Conservation (phyloP, 2,888 invertebrate genomes). For the Clanis bilineata region DNA sequence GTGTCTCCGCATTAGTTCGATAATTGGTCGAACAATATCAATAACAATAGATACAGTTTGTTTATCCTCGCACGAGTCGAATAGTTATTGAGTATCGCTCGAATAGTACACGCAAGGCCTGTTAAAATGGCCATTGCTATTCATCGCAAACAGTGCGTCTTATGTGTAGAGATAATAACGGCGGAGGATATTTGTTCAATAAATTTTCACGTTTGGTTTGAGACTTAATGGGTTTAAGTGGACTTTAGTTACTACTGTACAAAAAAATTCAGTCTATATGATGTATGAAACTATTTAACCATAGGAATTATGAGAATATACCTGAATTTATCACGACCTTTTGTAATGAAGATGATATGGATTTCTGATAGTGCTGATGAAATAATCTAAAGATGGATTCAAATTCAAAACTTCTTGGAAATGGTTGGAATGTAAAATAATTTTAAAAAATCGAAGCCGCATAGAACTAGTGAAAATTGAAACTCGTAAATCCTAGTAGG, state of each 20-base stretch:
- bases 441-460: too few relatives aligned
- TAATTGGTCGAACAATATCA: background rate
- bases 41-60: background rate
- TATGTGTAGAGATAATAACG: background rate
- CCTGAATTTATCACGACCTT: background rate
- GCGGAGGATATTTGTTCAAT: background rate
- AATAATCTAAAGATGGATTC: too few relatives aligned
- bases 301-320: background rate
- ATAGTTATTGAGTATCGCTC: background rate
- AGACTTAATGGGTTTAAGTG: background rate
- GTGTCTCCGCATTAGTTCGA: background rate
- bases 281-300: background rate
- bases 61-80: background rate
- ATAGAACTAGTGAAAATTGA: too few relatives aligned
- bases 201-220: background rate
- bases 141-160: constrained; percentile 1
- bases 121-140: background rate
- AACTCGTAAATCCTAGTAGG: too few relatives aligned
- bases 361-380: too few relatives aligned
- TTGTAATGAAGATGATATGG: too few relatives aligned
- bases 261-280: background rate
- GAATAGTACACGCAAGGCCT: background rate
- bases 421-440: too few relatives aligned
- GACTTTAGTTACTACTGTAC: background rate
- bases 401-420: too few relatives aligned